Conservation (phyloP, 2,888 invertebrate genomes). For the Eumacrocentrus americanus region DNA sequence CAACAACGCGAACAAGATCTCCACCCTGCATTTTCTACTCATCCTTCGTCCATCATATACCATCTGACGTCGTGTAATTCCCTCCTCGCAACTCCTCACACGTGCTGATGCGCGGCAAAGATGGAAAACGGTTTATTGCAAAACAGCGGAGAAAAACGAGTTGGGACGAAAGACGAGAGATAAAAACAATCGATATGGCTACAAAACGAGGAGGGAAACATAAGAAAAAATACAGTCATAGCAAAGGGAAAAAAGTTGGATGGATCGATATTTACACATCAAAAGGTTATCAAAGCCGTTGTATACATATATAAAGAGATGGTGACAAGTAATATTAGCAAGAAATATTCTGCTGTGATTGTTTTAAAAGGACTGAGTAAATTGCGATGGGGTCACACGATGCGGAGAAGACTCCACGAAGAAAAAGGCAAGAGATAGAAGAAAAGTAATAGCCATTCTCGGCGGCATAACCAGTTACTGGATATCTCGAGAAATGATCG, state of each 20-base stretch:
- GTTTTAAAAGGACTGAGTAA: constrained; percentile 11
- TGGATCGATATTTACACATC: constrained; percentile 25
- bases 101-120: constrained; percentile 19
- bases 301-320: too few relatives aligned
- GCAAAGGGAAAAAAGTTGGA: constrained; percentile 13
- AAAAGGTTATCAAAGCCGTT: constrained; percentile 21
- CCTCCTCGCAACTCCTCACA: constrained; percentile 16
- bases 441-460: constrained; percentile 44
- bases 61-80: constrained; percentile 9
- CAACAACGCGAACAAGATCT: constrained; percentile 2
- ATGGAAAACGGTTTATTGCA: constrained; percentile 12
- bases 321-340: constrained; percentile 5
- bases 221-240: neutral
- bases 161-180: neutral
- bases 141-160: constrained; percentile 11
- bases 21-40: neutral
- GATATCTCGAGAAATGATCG: constrained; percentile 54
- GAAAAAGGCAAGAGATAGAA: constrained; percentile 13
- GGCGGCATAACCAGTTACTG: constrained; percentile 53
- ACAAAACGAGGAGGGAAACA: constrained; percentile 8
- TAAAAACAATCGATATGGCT: constrained; percentile 6
- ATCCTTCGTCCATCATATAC: neutral
- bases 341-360: constrained; percentile 20
- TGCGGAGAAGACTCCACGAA: constrained; percentile 24
- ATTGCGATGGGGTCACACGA: constrained; percentile 17